A percentile compares a stretch with the other conserved stretches of the same genome.
These are phyloP conservation scores for Linhomoeus sp. DNA, from an alignment of 2,888 invertebrate species.

Conservation along the genomic window DNA sequence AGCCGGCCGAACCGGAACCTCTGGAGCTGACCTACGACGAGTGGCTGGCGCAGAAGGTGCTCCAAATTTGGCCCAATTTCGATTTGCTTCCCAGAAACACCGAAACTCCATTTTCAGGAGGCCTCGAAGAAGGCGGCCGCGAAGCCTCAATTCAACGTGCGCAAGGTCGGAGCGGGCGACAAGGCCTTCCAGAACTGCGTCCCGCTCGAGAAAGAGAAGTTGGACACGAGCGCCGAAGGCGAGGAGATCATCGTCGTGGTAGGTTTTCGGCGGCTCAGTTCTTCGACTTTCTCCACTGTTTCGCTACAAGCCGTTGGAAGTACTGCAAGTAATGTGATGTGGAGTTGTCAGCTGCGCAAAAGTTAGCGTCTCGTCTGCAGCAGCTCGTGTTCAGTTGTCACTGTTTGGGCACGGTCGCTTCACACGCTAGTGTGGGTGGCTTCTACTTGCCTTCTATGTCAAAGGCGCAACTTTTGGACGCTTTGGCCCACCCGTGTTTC, in stretches of 20 bases:
- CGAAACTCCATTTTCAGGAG: too few relatives aligned
- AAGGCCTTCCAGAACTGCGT: slow-evolving; percentile 2
- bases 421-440: too few relatives aligned
- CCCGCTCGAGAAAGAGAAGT: slow-evolving; percentile 1
- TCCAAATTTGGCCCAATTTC: too few relatives aligned
- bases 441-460: too few relatives aligned
- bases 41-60: slow-evolving; percentile 12
- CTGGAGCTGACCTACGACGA: slow-evolving; percentile 23
- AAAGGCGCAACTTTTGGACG: too few relatives aligned
- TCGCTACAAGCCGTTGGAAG: background rate
- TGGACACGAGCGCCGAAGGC: slow-evolving; percentile 3
- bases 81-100: too few relatives aligned
- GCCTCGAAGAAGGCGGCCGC: background rate
- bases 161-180: slow-evolving; percentile 4
- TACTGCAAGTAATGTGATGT: too few relatives aligned
- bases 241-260: slow-evolving; percentile 6
- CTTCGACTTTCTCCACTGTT: background rate
- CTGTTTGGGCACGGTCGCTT: too few relatives aligned
- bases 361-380: background rate
- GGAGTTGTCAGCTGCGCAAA: background rate
- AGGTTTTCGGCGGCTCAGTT: background rate
- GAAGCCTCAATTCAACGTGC: slow-evolving; percentile 5
- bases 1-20: background rate
- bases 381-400: background rate
- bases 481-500: too few relatives aligned